A percentile compares a stretch with the other conserved stretches of the same genome.
Evolutionary conservation across 2,888 invertebrate species (phyloP).

Genomic region (Hirtodrosophila confusa): DNA sequence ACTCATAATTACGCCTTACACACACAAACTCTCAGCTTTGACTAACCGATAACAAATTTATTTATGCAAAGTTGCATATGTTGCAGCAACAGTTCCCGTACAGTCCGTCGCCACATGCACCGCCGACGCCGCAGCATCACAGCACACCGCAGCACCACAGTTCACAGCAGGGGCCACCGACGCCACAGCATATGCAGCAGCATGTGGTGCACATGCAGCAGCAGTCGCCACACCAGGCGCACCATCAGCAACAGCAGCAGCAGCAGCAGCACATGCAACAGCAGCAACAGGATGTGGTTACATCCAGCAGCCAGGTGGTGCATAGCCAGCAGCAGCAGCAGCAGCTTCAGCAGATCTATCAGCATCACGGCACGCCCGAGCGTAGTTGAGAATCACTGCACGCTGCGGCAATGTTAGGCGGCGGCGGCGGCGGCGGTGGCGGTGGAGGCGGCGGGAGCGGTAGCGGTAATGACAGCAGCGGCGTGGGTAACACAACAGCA

Average conservation of each 20-base stretch:
- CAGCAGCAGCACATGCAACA: slow-evolving; percentile 71
- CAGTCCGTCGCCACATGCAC: slow-evolving; percentile 84
- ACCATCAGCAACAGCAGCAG: slow-evolving; percentile 73
- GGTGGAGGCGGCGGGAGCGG: slow-evolving; percentile 19
- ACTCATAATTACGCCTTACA: background rate
- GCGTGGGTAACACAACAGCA: slow-evolving; percentile 25
- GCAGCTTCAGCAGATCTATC: slow-evolving; percentile 84
- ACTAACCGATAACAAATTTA: slow-evolving; percentile 72
- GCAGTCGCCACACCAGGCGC: slow-evolving; percentile 78
- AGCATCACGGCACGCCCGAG: slow-evolving; percentile 84
- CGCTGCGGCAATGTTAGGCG: slow-evolving; percentile 74
- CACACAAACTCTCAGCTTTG: slow-evolving; percentile 53
- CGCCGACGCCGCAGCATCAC: slow-evolving; percentile 78
- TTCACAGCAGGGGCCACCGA: slow-evolving; percentile 77
- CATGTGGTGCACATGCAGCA: slow-evolving; percentile 83
- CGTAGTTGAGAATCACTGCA: slow-evolving; percentile 84
- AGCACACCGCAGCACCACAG: slow-evolving; percentile 80
- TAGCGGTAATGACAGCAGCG: slow-evolving; percentile 18
- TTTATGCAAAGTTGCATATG: slow-evolving; percentile 83
- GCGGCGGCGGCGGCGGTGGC: slow-evolving; percentile 41
- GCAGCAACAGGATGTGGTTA: slow-evolving; percentile 82
- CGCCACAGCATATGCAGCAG: slow-evolving; percentile 83
- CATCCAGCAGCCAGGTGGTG: slow-evolving; percentile 83
- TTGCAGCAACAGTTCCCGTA: slow-evolving; percentile 85
- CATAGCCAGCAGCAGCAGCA: slow-evolving; percentile 73